A percentile compares a stretch with the other conserved stretches of the same genome.
phyloP scores from a whole-genome alignment of 2,888 invertebrate genomes.

The Esperia sulphurella region DNA sequence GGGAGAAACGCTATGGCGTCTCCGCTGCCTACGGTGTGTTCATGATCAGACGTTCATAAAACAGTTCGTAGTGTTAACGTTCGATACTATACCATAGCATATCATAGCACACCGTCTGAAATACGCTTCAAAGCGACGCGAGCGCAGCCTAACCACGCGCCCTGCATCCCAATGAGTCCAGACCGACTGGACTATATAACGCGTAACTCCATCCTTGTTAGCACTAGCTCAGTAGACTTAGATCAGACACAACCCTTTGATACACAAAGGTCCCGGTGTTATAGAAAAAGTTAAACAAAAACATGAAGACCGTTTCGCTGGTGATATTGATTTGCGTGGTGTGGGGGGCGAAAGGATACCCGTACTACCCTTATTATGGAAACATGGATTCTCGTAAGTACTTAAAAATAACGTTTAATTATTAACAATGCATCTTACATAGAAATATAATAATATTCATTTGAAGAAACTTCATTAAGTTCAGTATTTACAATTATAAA shows the following conservation, averaged over 20 bases:
- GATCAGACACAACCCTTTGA: conserved; percentile 45
- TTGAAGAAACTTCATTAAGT: no score
- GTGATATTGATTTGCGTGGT: conserved; percentile 47
- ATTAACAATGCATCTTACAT: no score
- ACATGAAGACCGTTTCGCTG: conserved; percentile 45
- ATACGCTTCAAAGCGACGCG: conserved; percentile 28
- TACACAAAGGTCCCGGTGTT: conserved; percentile 29
- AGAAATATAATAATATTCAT: no score
- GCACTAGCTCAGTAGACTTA: conserved; percentile 47
- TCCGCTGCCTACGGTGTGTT: no score
- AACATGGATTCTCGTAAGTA: conserved; percentile 65
- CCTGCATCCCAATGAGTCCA: conserved; percentile 64
- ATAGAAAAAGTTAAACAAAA: conserved; percentile 16
- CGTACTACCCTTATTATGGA: conserved; percentile 64
- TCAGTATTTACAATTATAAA: no score
- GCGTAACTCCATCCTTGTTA: conserved; percentile 34
- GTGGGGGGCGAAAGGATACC: conserved; percentile 50
- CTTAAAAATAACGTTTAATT: no score
- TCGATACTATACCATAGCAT: no score
- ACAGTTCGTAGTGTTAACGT: no score
- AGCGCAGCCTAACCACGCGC: conserved; percentile 49
- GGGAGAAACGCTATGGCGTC: no score
- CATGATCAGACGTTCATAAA: no score
- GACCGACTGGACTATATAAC: conserved; percentile 62
- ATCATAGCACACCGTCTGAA: no score